Evolutionary conservation across 2,113 vertebrate species (phyloP), one percentile per base, ranked within the genome.

Genomic region (Petroica traversi): DNA sequence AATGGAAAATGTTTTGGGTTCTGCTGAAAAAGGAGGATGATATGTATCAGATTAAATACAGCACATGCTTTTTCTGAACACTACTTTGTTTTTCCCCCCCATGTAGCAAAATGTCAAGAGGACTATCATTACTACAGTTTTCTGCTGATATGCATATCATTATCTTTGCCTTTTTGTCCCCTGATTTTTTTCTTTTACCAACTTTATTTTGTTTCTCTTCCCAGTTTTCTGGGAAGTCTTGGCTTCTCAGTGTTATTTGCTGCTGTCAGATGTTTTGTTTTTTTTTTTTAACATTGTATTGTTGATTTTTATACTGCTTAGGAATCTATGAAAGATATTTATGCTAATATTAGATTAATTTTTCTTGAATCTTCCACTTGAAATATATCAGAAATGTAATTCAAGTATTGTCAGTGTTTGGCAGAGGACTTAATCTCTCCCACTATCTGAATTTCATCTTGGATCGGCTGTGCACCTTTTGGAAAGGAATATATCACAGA

Each of bases 101-200:
- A 5, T 38, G 17, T 54, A 92, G 62, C 24, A 64, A 94, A 93
- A 96, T 95, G 85, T 97, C 92, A 97, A 96, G 90, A 92, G 66
- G 49, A 45, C 38, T 85, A 7, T 85, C 67, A 38, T 90, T 85
- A 62, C 41, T 33, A 38, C n/a, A 33, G 3, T 88, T 79, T 83
- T 85, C 41, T 93, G 49, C 67, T 85, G 54, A 79, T 79, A 33
- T 29, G 33, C 74, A 31, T 76, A 33, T 89, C 12, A 29, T 91
- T 89, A 81, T 64, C 29, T 81, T 69, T 28, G 14, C 43, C 18
- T 41, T 72, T 83, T 85, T 78, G 43, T 33, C 13, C 33, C 20
- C 8, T 59, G 14, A 4, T 40, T 52, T 77, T 83, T 85, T 83
- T 41, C 16, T 41, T 45, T 45, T 45, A 68, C 43, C 19, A 34